phyloP scores from a whole-genome alignment of 2,888 invertebrate species.

The Lepidochrysops patricia region DNA sequence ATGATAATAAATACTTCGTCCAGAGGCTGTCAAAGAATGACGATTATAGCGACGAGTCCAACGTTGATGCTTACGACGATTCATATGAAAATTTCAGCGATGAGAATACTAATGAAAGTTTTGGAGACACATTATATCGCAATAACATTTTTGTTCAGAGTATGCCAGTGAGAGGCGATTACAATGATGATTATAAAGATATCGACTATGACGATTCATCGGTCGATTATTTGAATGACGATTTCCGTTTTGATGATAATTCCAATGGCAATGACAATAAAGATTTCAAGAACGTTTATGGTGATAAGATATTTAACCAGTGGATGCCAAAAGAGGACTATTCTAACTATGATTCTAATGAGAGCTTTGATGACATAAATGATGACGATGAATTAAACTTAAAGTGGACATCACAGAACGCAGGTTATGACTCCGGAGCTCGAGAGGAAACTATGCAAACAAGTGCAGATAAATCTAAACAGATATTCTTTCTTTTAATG shows the following conservation, averaged over 20 bases:
- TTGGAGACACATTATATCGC: no score
- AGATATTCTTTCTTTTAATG: background rate
- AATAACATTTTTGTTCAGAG: no score
- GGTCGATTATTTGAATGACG: no score
- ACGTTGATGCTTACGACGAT: background rate
- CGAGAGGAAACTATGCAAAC: background rate
- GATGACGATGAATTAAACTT: background rate
- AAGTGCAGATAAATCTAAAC: background rate
- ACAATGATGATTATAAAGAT: no score
- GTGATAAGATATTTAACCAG: no score
- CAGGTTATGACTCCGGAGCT: background rate
- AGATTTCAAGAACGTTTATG: no score
- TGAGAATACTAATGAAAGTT: no score
- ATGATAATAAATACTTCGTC: background rate
- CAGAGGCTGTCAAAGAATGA: background rate
- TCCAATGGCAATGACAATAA: background rate
- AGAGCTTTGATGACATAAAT: background rate
- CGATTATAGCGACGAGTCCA: background rate
- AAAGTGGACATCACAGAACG: background rate
- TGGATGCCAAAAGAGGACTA: no score
- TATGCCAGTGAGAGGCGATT: no score
- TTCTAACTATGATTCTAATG: background rate
- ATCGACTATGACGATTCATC: no score
- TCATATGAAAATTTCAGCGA: no score
- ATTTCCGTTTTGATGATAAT: no score